Conservation (phyloP, 2,888 invertebrate genomes). For the Mythimna ferrago region DNA sequence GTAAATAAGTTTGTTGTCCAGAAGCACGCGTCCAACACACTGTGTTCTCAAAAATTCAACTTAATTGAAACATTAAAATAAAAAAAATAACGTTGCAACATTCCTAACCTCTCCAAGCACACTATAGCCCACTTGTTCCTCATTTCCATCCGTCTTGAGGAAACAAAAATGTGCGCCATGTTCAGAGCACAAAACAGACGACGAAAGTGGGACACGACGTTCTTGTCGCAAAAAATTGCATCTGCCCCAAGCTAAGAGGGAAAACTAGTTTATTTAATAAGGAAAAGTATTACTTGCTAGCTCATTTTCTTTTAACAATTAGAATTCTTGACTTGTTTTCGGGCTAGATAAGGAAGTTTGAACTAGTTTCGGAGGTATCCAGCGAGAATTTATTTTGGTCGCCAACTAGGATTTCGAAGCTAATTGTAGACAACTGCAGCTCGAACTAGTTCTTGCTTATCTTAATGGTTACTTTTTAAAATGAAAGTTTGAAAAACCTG, state of each 20-base stretch:
- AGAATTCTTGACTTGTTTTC: conserved; percentile 33
- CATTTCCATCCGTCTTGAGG: conserved; percentile 38
- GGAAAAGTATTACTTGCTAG: conserved; percentile 37
- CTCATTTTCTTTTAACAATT: conserved; percentile 47
- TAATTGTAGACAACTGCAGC: conserved; percentile 44
- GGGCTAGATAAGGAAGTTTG: conserved; percentile 9
- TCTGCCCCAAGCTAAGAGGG: conserved; percentile 46
- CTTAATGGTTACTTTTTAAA: conserved; percentile 47
- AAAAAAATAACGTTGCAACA: conserved; percentile 1
- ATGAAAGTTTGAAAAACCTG: conserved; percentile 32
- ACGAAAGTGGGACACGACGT: conserved; percentile 49
- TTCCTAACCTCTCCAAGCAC: conserved; percentile 30
- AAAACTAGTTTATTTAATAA: conserved; percentile 58
- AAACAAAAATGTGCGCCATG: conserved; percentile 48
- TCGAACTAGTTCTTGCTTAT: conserved; percentile 43
- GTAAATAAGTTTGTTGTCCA: no score
- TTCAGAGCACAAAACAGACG: conserved; percentile 54
- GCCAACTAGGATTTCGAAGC: conserved; percentile 24
- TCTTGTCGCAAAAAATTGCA: conserved; percentile 62
- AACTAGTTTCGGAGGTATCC: not conserved
- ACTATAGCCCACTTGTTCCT: conserved; percentile 40
- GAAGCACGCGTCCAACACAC: not conserved
- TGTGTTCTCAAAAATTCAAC: not conserved
- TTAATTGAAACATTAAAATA: not conserved
- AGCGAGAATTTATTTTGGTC: conserved; percentile 25